Evolutionary conservation across 2,797 vertebrate genomes (phyloP).

Genomic region (Arremon brunneinucha): DNA sequence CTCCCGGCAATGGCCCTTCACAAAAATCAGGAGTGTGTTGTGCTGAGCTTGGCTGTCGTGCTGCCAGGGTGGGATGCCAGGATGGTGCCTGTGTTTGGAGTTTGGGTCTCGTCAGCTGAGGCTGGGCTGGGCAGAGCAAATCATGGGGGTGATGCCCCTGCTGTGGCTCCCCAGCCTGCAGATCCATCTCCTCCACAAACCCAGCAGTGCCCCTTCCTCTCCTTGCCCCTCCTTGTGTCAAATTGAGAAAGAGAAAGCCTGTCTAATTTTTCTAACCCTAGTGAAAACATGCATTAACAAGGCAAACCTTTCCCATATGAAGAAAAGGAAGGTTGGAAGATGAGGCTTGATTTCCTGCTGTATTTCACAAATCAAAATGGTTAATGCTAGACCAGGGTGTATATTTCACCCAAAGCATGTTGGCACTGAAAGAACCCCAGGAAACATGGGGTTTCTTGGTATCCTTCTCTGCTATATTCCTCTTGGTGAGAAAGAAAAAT

Average conservation of each 20-base stretch:
- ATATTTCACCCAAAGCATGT: not conserved
- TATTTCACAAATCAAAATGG: not conserved
- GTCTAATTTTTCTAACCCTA: not conserved
- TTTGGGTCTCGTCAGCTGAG: not conserved
- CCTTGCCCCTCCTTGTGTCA: not conserved
- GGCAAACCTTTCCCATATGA: not conserved
- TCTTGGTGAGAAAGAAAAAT: constrained; percentile 67
- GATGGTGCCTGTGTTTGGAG: not conserved
- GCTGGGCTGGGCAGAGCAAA: not conserved
- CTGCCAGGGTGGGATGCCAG: not conserved
- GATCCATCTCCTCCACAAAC: not conserved
- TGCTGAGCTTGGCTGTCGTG: rapidly evolving
- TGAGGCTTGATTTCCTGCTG: not conserved
- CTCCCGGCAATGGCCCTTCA: not conserved
- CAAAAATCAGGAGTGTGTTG: not conserved
- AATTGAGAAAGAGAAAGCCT: not conserved
- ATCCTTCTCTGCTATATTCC: constrained; percentile 39
- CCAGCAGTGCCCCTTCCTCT: not conserved
- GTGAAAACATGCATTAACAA: not conserved
- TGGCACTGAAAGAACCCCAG: not conserved
- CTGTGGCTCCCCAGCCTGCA: not conserved
- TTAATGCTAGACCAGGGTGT: not conserved
- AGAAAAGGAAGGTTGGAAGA: not conserved
- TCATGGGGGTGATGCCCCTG: rapidly evolving
- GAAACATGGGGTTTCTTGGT: not conserved